Base-by-base conservation (phyloP, 2,888 invertebrate genomes). In the Plebejus anna region DNA sequence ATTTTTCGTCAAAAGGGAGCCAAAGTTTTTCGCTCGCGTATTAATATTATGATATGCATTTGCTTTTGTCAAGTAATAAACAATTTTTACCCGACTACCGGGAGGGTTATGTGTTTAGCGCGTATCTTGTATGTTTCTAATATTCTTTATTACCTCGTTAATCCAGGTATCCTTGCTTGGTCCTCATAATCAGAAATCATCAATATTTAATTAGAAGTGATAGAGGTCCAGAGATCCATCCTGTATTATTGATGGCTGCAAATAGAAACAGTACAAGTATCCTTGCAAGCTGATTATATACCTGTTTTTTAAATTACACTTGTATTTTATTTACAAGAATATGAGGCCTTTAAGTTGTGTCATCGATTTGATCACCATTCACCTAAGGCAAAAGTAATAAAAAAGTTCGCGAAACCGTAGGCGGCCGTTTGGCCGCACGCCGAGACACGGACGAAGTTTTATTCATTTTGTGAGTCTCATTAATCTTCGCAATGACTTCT, bases 311-410 rank as follows among this genome's bases (percentile, higher is more conserved):
- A n/a, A 59, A 22, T n/a, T 59, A 59, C 57, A 22, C n/a, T n/a
- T 22, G 57, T 7, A 2, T 22, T 42, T 13, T 28, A 61, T 11
- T 28, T 9, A 61, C 61, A 61, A 28, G 61, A 61, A 22, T 13
- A 2, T 61, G 11, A 61, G 70, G 42, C 51, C 4, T 47, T 3
- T 51, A 51, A n/a, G 28, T 78, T 77, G 78, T 78, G 80, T 82
- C 84, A 81, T 81, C 84, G 85, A 83, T 86, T 86, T 82, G 82
- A 85, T 86, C 89, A 87, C 85, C 83, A 83, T 84, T 87, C 84
- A 80, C 85, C 85, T 84, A 81, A 84, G 79, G 80, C 79, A 79
- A 82, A 80, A 78, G 76, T 22, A 79, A 80, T 82, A 84, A 86
- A 86, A 86, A 87, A 84, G 82, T 79, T 82, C 32, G 82, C 82